Evolutionary conservation across 1,140 invertebrate genomes (phyloP), one percentile per base, ranked within the genome.

Genomic region (Drosophila nigrodunni): DNA sequence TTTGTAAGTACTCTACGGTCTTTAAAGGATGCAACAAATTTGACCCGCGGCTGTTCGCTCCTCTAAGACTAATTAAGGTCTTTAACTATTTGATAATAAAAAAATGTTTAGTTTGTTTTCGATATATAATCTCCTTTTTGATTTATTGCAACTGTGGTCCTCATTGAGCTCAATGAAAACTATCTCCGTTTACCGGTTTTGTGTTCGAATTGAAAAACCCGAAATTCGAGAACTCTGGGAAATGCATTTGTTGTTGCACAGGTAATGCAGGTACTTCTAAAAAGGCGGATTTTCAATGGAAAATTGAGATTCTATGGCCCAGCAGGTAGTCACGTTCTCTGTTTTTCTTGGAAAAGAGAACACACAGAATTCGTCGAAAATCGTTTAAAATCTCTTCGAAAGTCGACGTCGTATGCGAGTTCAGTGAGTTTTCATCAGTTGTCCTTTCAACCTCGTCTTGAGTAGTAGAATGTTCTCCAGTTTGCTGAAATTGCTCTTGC

Each of bases 91-190:
- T 59, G 30, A 41, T 78, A 82, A 79, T 82, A 82, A 82, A 79
- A 79, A 82, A 77, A 76, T 64, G 52, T 82, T 65, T 78, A 72
- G 78, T 78, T 85, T 85, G 61, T 87, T 87, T 74, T 73, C n/a
- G 65, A 50, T 44, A 30, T 18, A 34, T 13, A 10, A 5, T 9
- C 39, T 34, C 18, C 59, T 46, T 61, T 57, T 6, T 57, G 54
- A 41, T 57, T 57, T 57, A 57, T 57, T 21, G 0, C 8, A 57
- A 41, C n/a, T 43, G 9, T 13, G 18, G 7, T n/a, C 13, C n/a
- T 9, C 18, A 47, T n/a, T 6, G 41, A 7, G 0, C 13, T 39
- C 52, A 39, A 18, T 41, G 30, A 54, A 35, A 54, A 34, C 34
- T 7, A 34, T 13, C n/a, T 37, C 30, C 44, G 18, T 47, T 47